Conservation (phyloP, 1,140 invertebrate species). For the Ips typographus region DNA sequence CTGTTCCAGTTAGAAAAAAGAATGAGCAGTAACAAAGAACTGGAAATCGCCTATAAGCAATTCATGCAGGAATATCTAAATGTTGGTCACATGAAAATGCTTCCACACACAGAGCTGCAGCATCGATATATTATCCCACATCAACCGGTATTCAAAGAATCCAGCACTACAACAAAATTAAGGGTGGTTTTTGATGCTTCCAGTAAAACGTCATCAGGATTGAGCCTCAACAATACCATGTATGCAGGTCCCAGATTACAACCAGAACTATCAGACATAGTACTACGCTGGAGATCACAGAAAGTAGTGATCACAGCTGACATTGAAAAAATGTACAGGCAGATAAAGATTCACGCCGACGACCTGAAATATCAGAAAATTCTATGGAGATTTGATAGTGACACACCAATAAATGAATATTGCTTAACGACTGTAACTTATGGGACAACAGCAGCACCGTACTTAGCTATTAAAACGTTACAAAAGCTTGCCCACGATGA, state of each 20-base stretch:
- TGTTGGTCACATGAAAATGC: neutral
- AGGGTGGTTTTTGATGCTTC: too few species aligned
- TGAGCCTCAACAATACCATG: too few species aligned
- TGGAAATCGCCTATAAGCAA: neutral
- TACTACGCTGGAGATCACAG: too few species aligned
- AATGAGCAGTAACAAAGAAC: neutral
- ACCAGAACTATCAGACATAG: too few species aligned
- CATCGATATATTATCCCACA: too few species aligned
- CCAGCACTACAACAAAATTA: too few species aligned
- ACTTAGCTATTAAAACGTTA: slow-evolving; percentile 38
- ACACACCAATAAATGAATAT: slow-evolving; percentile 25
- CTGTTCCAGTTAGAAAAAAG: neutral
- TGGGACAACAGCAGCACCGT: slow-evolving; percentile 45
- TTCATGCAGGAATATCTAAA: slow-evolving; percentile 1
- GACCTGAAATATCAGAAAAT: slow-evolving; percentile 3
- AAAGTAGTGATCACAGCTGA: too few species aligned
- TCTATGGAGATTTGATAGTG: neutral
- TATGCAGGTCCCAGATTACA: too few species aligned
- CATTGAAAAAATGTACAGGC: neutral
- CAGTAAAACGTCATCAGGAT: too few species aligned
- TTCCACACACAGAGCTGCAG: neutral
- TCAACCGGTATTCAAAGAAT: too few species aligned
- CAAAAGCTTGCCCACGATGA: too few species aligned
- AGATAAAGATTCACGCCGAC: neutral
- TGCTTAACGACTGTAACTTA: slow-evolving; percentile 47